Base-by-base conservation (phyloP, 1,140 invertebrate genomes). In the Zeugodacus cucurbitae region DNA sequence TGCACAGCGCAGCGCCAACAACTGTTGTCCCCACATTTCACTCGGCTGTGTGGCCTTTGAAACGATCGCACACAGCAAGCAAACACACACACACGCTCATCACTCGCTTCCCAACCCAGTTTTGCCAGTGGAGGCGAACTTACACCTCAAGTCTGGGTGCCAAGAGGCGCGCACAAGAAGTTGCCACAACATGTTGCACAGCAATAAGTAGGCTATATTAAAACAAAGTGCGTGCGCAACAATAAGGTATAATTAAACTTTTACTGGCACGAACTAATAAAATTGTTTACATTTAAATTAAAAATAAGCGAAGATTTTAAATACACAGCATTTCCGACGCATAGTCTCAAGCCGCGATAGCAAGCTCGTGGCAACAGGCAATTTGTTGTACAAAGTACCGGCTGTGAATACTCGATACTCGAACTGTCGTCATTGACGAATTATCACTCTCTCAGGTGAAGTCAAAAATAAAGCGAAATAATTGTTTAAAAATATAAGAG, bases 101-200 rank as follows among this genome's bases (percentile, higher is more conserved):
- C 70, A 44, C 14, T 74, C 70, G 37, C 37, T 48, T 82, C 74
- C 74, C 74, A 82, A 48, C 41, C 74, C 41, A 82, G 74, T 48
- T 82, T 41, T 48, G 44, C 14, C 7, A 48, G n/a, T 82, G 22
- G 74, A 82, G 32, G 74, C 74, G 44, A 82, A 41, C 74, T 82
- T 41, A 82, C 26, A 82, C 11, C n/a, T 4, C 34, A 22, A 5
- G 70, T 78, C 74, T 82, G 74, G 41, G 37, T 82, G 10, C 44
- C 74, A 41, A 34, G 17, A 17, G 37, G 2, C 8, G 70, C 34
- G 14, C 34, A 74, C 20, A 82, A 44, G n/a, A 14, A 54, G 41
- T 29, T 48, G 74, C 41, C 34, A 34, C 41, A 82, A n/a, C 74
- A 82, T 82, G 74, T 82, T 82, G 74, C 41, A n/a, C 6, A 7